These are phyloP conservation scores for Gisinianus flammeolus DNA, from an alignment of 2,888 invertebrate species.

Conservation along the genomic window DNA sequence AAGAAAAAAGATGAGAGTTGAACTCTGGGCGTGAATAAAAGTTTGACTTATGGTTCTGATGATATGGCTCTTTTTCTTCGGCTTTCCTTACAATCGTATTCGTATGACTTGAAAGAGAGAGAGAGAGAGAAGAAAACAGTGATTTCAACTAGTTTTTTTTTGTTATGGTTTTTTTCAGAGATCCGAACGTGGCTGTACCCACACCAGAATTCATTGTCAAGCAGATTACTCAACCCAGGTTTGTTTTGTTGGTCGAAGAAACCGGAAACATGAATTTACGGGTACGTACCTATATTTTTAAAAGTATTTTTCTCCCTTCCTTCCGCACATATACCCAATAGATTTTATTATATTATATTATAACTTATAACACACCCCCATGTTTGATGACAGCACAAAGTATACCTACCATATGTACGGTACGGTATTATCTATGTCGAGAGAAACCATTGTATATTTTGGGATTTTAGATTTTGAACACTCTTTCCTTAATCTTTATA, in stretches of 20 bases:
- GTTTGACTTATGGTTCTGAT: slow-evolving; percentile 47
- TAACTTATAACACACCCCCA: too few relatives aligned
- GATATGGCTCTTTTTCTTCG: not conserved
- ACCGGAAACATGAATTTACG: slow-evolving; percentile 59
- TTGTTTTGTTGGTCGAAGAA: slow-evolving; percentile 58
- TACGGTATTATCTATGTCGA: too few relatives aligned
- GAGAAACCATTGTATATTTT: too few relatives aligned
- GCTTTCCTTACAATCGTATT: not conserved
- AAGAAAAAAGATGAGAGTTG: slow-evolving; percentile 9
- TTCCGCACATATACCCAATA: too few relatives aligned
- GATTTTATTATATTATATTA: too few relatives aligned
- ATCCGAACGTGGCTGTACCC: slow-evolving; percentile 56
- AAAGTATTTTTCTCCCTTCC: not conserved
- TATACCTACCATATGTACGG: too few relatives aligned
- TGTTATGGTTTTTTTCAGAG: slow-evolving; percentile 45
- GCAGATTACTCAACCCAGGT: slow-evolving; percentile 57
- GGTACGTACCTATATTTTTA: slow-evolving; percentile 44
- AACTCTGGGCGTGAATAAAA: slow-evolving; percentile 51
- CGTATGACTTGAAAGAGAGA: too few relatives aligned
- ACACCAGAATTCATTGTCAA: slow-evolving; percentile 58
- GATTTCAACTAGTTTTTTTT: too few relatives aligned
- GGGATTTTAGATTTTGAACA: too few relatives aligned
- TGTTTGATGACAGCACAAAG: too few relatives aligned
- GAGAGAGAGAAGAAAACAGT: too few relatives aligned
- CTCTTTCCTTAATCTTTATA: too few relatives aligned